Percentiles rank a stretch among this genome's conserved stretches.
These are phyloP conservation scores for Neuroterus valhalla DNA, from an alignment of 1,140 invertebrate species.

Conservation along the genomic window DNA sequence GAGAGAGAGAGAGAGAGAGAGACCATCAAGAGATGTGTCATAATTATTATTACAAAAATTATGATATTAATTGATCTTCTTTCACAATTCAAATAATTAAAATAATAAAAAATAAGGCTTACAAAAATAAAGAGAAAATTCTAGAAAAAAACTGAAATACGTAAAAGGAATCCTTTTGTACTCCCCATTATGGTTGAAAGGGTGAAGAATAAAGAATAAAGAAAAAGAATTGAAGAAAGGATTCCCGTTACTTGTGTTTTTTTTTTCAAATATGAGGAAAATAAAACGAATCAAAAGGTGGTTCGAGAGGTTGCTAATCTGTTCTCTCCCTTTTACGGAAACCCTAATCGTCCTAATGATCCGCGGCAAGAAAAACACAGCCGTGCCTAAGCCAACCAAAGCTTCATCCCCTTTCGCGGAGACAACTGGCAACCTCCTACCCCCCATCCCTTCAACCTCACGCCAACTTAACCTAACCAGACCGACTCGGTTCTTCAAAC, in stretches of 20 bases:
- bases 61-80: too few relatives aligned
- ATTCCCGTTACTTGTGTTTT: background rate
- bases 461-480: constrained; percentile 59
- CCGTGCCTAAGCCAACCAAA: constrained; percentile 70
- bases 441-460: constrained; percentile 56
- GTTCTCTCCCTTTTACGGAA: constrained; percentile 68
- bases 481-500: constrained; percentile 58
- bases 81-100: too few relatives aligned
- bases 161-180: background rate
- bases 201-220: too few relatives aligned
- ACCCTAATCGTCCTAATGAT: constrained; percentile 74
- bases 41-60: too few relatives aligned
- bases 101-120: background rate
- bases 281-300: constrained; percentile 17
- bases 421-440: constrained; percentile 59
- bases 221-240: background rate
- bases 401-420: constrained; percentile 62
- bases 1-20: too few relatives aligned
- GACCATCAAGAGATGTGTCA: too few relatives aligned
- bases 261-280: background rate
- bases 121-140: background rate
- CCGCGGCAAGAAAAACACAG: constrained; percentile 74
- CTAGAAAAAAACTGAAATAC: background rate
- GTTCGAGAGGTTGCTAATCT: constrained; percentile 62
- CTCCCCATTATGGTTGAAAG: background rate